Evolutionary conservation across 2,888 invertebrate genomes (phyloP).

Genomic region (Ectropis crepuscularia): DNA sequence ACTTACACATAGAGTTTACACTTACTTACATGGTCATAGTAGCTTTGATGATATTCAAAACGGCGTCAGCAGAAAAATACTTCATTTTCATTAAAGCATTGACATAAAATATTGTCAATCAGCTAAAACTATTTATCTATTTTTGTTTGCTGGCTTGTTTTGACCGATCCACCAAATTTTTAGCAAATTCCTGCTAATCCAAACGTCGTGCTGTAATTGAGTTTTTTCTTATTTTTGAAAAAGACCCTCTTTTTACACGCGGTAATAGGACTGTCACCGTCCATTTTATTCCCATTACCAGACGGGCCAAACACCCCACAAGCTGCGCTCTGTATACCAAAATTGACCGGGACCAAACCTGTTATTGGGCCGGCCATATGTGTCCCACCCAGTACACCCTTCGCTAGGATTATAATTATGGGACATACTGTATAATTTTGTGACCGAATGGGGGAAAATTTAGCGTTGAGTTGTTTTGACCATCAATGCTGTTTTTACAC

Average conservation of each 20-base stretch:
- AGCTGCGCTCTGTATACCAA: slow-evolving; percentile 27
- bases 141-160: too few relatives aligned
- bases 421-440: slow-evolving; percentile 36
- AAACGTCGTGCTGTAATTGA: neutral
- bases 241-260: neutral
- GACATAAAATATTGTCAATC: too few relatives aligned
- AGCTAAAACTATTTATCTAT: too few relatives aligned
- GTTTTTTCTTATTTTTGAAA: neutral
- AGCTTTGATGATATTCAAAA: too few relatives aligned
- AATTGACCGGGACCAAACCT: slow-evolving; percentile 34
- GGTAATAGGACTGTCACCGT: slow-evolving; percentile 18
- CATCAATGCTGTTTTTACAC: neutral
- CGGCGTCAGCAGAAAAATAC: too few relatives aligned
- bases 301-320: slow-evolving; percentile 22
- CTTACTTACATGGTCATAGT: too few relatives aligned
- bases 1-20: too few relatives aligned
- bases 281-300: slow-evolving; percentile 21
- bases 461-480: neutral
- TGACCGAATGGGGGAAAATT: slow-evolving; percentile 15
- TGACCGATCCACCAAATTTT: too few relatives aligned
- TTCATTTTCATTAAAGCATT: too few relatives aligned
- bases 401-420: slow-evolving; percentile 36
- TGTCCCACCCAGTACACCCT: slow-evolving; percentile 32
- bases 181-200: too few relatives aligned
- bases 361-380: slow-evolving; percentile 41